A percentile compares a stretch with the other conserved stretches of the same genome.
phyloP scores from a whole-genome alignment of 2,113 vertebrate species.

The Bufo bufo region DNA sequence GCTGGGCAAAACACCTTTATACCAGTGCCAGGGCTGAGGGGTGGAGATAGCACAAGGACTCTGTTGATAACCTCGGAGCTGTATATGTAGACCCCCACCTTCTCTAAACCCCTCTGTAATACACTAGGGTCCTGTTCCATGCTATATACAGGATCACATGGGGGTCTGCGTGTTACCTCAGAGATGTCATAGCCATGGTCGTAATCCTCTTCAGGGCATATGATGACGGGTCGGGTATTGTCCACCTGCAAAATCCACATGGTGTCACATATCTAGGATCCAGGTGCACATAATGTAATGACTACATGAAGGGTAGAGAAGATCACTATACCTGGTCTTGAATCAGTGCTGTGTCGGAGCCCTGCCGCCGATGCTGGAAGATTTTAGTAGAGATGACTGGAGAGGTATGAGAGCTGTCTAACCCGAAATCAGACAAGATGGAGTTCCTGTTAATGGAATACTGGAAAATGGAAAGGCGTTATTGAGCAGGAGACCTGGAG shows the following conservation, averaged over 20 bases:
- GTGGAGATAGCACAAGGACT: no score
- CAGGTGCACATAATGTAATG: not conserved
- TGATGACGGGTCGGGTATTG: constrained; percentile 76
- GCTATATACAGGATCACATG: not conserved
- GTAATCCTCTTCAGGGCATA: constrained; percentile 89
- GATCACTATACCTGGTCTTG: constrained; percentile 74
- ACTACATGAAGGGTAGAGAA: not conserved
- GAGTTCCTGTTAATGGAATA: constrained; percentile 69
- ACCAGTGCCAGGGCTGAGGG: no score
- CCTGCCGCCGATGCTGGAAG: constrained; percentile 75
- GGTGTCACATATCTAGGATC: not conserved
- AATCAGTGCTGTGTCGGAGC: constrained; percentile 69
- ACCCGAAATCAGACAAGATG: constrained; percentile 67
- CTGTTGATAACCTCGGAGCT: no score
- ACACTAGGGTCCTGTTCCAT: not conserved
- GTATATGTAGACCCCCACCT: no score
- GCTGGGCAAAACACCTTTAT: no score
- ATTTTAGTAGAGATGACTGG: constrained; percentile 72
- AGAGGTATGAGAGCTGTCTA: constrained; percentile 84
- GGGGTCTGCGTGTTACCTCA: constrained; percentile 64
- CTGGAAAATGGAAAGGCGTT: constrained; percentile 52
- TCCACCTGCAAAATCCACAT: constrained; percentile 64
- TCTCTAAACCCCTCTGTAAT: no score
- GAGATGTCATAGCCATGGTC: constrained; percentile 78
- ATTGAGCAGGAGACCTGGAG: no score